Percentiles rank a stretch among this genome's conserved stretches.
Evolutionary conservation across 2,113 vertebrate genomes (phyloP).

Genomic region (Osmerus eperlanus): DNA sequence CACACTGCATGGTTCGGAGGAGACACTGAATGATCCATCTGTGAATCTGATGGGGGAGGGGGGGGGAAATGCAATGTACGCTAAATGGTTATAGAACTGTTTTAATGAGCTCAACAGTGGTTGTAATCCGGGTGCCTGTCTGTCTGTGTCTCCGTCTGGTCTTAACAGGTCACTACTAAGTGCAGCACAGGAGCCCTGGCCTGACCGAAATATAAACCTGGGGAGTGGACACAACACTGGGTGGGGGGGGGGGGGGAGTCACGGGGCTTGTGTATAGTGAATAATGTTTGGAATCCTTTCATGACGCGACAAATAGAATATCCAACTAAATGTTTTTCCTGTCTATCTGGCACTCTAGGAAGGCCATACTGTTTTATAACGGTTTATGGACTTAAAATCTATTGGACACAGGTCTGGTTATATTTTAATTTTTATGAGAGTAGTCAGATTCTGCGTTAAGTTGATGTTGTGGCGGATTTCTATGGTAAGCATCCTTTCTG

Average conservation of each 20-base stretch:
- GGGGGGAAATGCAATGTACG: background rate
- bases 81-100: background rate
- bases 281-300: too few species aligned
- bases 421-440: background rate
- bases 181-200: background rate
- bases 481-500: background rate
- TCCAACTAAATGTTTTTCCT: too few species aligned
- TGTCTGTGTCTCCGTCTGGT: background rate
- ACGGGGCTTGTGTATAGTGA: background rate
- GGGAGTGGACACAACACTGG: background rate
- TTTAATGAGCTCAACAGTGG: background rate
- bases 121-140: background rate
- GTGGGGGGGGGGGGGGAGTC: background rate
- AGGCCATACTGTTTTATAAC: too few species aligned
- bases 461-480: background rate
- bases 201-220: too few species aligned
- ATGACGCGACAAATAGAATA: too few species aligned
- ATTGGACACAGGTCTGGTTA: background rate
- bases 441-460: too few species aligned
- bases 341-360: too few species aligned
- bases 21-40: background rate
- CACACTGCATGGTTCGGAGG: too few species aligned
- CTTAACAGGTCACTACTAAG: slow-evolving; percentile 1
- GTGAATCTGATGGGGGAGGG: background rate
- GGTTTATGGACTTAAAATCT: background rate